Conservation (phyloP, 2,797 vertebrate species). For the Masticophis lateralis region DNA sequence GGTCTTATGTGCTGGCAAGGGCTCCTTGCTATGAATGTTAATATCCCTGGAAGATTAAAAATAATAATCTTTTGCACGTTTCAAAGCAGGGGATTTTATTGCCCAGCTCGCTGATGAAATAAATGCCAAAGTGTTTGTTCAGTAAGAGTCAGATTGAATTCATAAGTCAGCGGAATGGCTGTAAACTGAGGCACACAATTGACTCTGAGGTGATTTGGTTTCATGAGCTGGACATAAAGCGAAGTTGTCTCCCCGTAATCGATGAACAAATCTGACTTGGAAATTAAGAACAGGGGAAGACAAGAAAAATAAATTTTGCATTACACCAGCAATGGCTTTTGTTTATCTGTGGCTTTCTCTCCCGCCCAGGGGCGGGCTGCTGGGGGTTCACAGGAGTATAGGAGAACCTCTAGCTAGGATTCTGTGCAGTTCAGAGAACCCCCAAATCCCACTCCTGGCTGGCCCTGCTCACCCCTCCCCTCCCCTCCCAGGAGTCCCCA, state of each 20-base stretch:
- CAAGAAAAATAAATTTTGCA: not conserved
- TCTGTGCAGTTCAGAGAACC: too few species aligned
- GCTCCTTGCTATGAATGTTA: constrained; percentile 55
- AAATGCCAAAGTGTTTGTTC: constrained; percentile 16
- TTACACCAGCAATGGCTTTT: not conserved
- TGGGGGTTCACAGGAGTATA: too few species aligned
- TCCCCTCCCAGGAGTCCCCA: too few species aligned
- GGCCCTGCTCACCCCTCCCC: too few species aligned
- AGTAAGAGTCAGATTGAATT: not conserved
- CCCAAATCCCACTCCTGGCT: too few species aligned
- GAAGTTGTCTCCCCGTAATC: not conserved
- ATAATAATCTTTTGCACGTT: constrained; percentile 38
- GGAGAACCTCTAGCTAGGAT: too few species aligned
- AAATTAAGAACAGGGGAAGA: not conserved
- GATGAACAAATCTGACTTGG: not conserved
- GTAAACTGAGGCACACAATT: not conserved
- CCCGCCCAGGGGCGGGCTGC: too few species aligned
- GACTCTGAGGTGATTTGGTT: not conserved
- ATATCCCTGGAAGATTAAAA: constrained; percentile 35
- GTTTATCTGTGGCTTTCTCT: not conserved
- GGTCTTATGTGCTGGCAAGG: constrained; percentile 39
- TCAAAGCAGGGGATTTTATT: constrained; percentile 40
- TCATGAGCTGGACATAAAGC: not conserved
- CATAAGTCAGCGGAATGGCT: not conserved
- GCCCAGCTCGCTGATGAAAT: constrained; percentile 32